Base-by-base conservation (phyloP, 2,113 vertebrate species). In the human (Homo sapiens) region DNA sequence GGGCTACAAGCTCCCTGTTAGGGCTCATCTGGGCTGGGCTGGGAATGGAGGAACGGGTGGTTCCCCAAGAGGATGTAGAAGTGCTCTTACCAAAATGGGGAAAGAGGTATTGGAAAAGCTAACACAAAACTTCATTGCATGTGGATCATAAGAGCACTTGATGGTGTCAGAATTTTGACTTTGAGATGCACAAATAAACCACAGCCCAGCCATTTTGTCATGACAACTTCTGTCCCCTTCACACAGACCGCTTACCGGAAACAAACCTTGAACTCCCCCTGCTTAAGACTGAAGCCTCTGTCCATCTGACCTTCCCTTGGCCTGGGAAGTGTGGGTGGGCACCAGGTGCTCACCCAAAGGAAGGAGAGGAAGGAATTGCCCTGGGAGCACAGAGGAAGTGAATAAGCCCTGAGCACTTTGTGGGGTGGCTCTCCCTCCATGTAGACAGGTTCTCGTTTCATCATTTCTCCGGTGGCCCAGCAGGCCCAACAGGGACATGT, bases 401-500 rank as follows among this genome's bases (percentile, higher is more conserved):
- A 43, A 35, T 20, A 20, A 82, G 81, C 16, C 64, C 50, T 0
- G 18, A 6, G 30, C 35, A 4, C 14, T 2, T 5, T 0, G 0
- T 0, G 0, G 8, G 38, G 50, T 1, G 32, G 78, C 48, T 12
- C 59, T 35, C 43, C 23, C 43, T 73, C 23, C 30, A 20, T 11
- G 20, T 1, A 13, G 70, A 38, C 40, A 1, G 45, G 66, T 8
- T 73, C 75, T 32, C 0, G 6, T 52, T 45, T 32, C 70, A 5
- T 52, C 76, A 43, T 30, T 35, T 52, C 86, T 55, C 48, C 85
- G 68, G 6, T 0, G 2, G 73, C 50, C 73, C 3, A 0, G 61
- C 82, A 55, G 93, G 92, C 73, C 93, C 40, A 20, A 94, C 35
- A 11, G 92, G 94, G 96, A 92, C 68, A 1, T 88, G 96, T 73